These are phyloP conservation scores for Salarias fasciatus DNA, from an alignment of 2,797 vertebrate genomes.

Conservation along the genomic window DNA sequence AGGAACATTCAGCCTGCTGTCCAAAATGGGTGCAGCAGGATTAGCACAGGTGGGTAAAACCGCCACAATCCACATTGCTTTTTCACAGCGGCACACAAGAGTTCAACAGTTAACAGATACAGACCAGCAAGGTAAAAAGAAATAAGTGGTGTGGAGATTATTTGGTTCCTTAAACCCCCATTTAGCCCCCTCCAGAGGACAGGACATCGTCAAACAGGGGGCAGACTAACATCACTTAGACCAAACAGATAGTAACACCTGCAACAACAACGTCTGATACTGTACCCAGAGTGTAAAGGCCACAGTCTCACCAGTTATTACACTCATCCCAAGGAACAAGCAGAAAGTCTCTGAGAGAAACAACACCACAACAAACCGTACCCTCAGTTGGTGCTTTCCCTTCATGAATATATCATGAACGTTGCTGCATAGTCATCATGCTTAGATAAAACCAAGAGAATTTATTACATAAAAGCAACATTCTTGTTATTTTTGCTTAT, in stretches of 20 bases:
- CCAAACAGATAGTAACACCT: slow-evolving; percentile 11
- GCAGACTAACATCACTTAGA: neutral
- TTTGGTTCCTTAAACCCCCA: neutral
- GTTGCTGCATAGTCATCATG: neutral
- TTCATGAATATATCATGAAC: neutral
- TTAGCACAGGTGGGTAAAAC: neutral
- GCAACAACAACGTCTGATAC: neutral
- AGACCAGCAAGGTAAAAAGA: neutral
- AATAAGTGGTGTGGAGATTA: neutral
- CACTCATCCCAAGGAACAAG: slow-evolving; percentile 2
- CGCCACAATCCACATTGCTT: neutral
- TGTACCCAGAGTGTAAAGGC: neutral
- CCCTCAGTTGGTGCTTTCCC: neutral
- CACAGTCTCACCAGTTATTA: slow-evolving; percentile 9
- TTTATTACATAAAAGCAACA: no score
- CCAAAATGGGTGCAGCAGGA: neutral
- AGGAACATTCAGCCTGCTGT: neutral
- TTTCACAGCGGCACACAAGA: neutral
- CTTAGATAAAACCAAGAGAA: no score
- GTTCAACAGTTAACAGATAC: neutral
- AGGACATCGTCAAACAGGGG: neutral
- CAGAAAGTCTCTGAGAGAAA: neutral
- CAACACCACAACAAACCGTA: neutral
- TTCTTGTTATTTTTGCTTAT: no score
- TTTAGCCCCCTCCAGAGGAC: neutral